Percentiles rank a stretch among this genome's conserved stretches.
These are phyloP conservation scores for Pardosa pseudoannulata DNA, from an alignment of 2,888 invertebrate species.

Conservation along the genomic window DNA sequence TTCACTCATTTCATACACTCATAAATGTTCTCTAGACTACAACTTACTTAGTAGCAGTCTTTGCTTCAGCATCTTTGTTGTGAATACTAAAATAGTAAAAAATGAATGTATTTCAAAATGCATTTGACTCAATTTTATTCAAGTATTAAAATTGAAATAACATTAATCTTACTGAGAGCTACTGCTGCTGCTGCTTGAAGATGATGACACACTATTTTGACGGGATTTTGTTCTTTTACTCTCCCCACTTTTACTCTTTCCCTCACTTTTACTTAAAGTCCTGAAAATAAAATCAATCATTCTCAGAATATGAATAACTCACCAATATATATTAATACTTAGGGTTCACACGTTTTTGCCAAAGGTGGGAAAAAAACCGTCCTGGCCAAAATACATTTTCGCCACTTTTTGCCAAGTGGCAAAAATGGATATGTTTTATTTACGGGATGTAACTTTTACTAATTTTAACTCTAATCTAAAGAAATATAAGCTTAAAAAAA, in stretches of 20 bases:
- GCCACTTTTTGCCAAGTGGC: too few relatives aligned
- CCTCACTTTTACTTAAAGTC: slow-evolving; percentile 1
- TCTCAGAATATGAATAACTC: too few relatives aligned
- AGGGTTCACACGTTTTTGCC: too few relatives aligned
- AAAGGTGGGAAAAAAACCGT: too few relatives aligned
- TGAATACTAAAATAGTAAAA: slow-evolving; percentile 32
- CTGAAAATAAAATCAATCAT: neutral
- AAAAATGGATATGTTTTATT: too few relatives aligned
- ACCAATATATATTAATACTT: too few relatives aligned
- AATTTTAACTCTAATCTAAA: too few relatives aligned
- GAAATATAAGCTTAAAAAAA: too few relatives aligned
- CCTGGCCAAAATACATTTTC: too few relatives aligned
- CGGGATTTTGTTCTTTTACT: neutral
- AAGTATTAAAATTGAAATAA: neutral
- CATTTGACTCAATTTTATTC: neutral
- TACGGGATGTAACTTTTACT: too few relatives aligned
- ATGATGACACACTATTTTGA: slow-evolving; percentile 45
- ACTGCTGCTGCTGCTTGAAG: slow-evolving; percentile 58
- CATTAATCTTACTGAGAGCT: slow-evolving; percentile 16
- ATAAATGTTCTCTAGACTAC: neutral
- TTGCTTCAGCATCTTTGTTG: slow-evolving; percentile 42
- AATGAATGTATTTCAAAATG: neutral
- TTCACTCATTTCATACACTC: neutral
- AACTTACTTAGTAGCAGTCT: slow-evolving; percentile 49
- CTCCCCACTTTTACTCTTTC: neutral